Evolutionary conservation across 2,797 vertebrate genomes (phyloP).

Genomic region (Chanos chanos): DNA sequence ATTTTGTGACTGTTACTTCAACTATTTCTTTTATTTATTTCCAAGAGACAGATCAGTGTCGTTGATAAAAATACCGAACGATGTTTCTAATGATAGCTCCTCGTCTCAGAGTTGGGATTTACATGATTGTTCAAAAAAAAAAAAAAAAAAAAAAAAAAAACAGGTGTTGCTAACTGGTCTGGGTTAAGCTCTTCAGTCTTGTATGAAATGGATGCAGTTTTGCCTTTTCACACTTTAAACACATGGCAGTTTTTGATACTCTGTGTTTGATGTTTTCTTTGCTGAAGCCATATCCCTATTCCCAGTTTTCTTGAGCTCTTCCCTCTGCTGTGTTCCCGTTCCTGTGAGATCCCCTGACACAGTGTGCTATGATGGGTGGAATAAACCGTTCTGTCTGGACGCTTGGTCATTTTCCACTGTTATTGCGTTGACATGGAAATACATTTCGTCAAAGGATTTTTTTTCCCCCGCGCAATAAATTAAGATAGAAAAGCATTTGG

Average conservation of each 20-base stretch:
- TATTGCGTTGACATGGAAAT: slow-evolving; percentile 60
- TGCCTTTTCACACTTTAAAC: too few relatives aligned
- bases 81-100: too few relatives aligned
- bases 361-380: not conserved
- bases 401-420: slow-evolving; percentile 53
- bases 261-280: too few relatives aligned
- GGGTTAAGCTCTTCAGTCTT: not conserved
- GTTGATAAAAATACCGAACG: too few relatives aligned
- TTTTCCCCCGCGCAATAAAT: slow-evolving; percentile 83
- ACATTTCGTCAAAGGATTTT: slow-evolving; percentile 74
- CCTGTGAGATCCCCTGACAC: not conserved
- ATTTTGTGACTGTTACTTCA: slow-evolving; percentile 53
- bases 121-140: too few relatives aligned
- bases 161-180: too few relatives aligned
- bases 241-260: too few relatives aligned
- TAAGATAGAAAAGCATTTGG: slow-evolving; percentile 49
- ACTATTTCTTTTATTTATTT: slow-evolving; percentile 39
- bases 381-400: too few relatives aligned
- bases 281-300: too few relatives aligned
- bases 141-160: too few relatives aligned
- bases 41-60: too few relatives aligned
- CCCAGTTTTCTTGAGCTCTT: not conserved
- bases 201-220: not conserved
- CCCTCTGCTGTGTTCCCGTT: not conserved
- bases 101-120: too few relatives aligned